phyloP scores from a whole-genome alignment of 1,140 invertebrate species.

The Drosophila sechellia region DNA sequence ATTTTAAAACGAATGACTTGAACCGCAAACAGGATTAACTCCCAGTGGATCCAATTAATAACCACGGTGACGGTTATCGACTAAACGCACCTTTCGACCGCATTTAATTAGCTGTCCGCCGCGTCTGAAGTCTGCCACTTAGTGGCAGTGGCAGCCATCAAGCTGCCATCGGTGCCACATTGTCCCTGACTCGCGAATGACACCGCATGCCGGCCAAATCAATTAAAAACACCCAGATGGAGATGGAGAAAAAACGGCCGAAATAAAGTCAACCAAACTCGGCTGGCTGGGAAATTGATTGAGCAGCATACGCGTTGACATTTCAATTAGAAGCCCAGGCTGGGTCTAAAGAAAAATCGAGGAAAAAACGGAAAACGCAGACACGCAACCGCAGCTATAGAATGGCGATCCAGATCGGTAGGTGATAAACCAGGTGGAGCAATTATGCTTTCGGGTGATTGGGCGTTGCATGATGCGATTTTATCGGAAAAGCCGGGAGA shows the following conservation, averaged over 20 bases:
- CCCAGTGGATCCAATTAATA: constrained; percentile 13
- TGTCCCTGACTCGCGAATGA: constrained; percentile 47
- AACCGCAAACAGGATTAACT: background rate
- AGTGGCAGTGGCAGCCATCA: constrained; percentile 41
- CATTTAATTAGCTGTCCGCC: constrained; percentile 50
- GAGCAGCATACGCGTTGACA: constrained; percentile 62
- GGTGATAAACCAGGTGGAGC: constrained; percentile 32
- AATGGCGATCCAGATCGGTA: constrained; percentile 45
- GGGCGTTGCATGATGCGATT: constrained; percentile 40
- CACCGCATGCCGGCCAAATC: constrained; percentile 49
- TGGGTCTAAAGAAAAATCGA: constrained; percentile 10
- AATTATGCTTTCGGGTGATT: constrained; percentile 33
- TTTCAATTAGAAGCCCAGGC: constrained; percentile 62
- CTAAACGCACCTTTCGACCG: constrained; percentile 26
- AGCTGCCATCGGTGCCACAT: constrained; percentile 41
- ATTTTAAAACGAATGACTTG: too few relatives aligned
- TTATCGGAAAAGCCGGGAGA: constrained; percentile 27
- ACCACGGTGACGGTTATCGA: background rate
- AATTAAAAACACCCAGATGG: constrained; percentile 42
- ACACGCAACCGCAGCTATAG: constrained; percentile 52
- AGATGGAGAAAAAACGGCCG: constrained; percentile 18
- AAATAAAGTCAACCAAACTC: constrained; percentile 45
- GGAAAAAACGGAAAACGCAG: constrained; percentile 9
- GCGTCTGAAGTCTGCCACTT: constrained; percentile 36
- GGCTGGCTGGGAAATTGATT: constrained; percentile 54